phyloP scores from a whole-genome alignment of 30 jellyfish, hydroid and myxozoan species.

The Hydractinia symbiolongicarpus region DNA sequence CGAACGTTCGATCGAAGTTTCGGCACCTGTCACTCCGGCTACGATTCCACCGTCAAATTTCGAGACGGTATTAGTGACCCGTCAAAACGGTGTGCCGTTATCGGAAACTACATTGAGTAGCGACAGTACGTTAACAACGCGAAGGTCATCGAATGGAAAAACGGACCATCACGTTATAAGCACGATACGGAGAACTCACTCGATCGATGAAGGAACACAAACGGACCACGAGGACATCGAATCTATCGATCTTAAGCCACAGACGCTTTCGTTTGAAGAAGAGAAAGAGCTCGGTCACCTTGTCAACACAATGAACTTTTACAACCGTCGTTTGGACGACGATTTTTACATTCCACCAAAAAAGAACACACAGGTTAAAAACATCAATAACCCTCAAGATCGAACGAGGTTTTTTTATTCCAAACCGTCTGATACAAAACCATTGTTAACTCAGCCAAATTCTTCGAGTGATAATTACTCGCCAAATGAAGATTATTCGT shows the following conservation, averaged over 20 bases:
- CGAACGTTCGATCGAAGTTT: background rate
- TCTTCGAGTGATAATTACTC: background rate
- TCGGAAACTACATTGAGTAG: constrained; percentile 15
- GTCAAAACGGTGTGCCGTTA: constrained; percentile 28
- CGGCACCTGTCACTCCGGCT: constrained; percentile 1
- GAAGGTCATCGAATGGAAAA: constrained; percentile 2
- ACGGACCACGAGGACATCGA: constrained; percentile 23
- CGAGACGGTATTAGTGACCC: constrained; percentile 24
- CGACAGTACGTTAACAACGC: constrained; percentile 18
- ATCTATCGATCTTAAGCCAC: background rate
- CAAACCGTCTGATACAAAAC: no score
- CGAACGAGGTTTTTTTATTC: no score
- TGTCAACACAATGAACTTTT: constrained; percentile 27
- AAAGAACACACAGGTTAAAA: no score
- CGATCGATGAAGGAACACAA: constrained; percentile 44
- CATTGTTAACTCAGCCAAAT: no score
- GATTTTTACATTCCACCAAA: background rate
- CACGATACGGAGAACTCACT: constrained; percentile 32
- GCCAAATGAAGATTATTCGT: background rate
- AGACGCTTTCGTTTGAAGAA: constrained; percentile 22
- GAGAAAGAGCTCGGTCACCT: constrained; percentile 17
- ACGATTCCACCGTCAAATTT: constrained; percentile 8
- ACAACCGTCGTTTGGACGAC: constrained; percentile 22
- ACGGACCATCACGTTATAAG: constrained; percentile 25
- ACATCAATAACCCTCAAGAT: no score